A percentile compares a stretch with the other conserved stretches of the same genome.
These are phyloP conservation scores for Arenicola marina DNA, from an alignment of 2,888 invertebrate species.

Conservation along the genomic window DNA sequence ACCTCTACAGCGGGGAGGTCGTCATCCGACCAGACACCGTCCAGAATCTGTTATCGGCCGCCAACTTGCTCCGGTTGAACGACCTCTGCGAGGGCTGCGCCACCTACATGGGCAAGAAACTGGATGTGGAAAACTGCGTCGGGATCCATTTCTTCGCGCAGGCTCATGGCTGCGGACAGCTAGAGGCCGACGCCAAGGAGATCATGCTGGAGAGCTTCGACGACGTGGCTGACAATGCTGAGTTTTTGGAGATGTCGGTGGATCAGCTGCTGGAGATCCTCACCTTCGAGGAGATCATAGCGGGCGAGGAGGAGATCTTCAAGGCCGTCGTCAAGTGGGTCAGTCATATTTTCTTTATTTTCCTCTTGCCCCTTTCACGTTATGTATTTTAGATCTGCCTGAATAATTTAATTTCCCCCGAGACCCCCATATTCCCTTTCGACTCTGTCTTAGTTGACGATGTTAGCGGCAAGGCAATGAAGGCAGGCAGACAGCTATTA, in stretches of 20 bases:
- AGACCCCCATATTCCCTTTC: too few species aligned
- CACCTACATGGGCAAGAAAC: constrained; percentile 71
- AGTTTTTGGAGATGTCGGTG: constrained; percentile 66
- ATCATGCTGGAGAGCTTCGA: constrained; percentile 24
- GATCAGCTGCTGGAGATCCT: constrained; percentile 78
- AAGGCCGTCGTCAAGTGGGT: constrained; percentile 76
- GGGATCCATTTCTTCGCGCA: constrained; percentile 65
- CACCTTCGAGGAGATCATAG: constrained; percentile 80
- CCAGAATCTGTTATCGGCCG: constrained; percentile 72
- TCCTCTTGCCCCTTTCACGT: too few species aligned
- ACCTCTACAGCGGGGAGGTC: constrained; percentile 80
- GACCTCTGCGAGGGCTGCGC: constrained; percentile 81
- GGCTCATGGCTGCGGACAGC: constrained; percentile 27
- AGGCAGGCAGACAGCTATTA: too few species aligned
- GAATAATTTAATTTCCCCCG: too few species aligned
- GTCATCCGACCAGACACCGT: constrained; percentile 79
- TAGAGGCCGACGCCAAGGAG: constrained; percentile 26
- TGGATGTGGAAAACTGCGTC: constrained; percentile 80
- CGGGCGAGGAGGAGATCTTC: constrained; percentile 83
- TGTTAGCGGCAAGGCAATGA: too few species aligned
- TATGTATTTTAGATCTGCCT: too few species aligned
- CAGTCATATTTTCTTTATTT: too few species aligned
- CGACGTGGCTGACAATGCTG: constrained; percentile 20
- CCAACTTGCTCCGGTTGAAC: constrained; percentile 83
- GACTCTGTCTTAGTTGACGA: too few species aligned